These are phyloP conservation scores for Strigamia transsilvanica DNA, from an alignment of 2,888 invertebrate species.

Conservation along the genomic window DNA sequence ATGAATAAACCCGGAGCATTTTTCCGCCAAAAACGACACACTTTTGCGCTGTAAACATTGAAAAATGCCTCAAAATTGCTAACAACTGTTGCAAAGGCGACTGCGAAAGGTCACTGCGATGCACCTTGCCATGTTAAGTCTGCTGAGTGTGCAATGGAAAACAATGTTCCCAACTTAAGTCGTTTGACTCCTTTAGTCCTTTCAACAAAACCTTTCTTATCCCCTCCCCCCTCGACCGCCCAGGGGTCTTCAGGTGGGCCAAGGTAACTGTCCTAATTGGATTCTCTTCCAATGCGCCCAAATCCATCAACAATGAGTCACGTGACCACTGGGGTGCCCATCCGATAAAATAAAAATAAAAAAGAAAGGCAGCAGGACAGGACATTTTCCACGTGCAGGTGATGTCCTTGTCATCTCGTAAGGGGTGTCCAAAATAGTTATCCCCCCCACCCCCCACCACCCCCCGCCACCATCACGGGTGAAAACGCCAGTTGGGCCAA, in stretches of 20 bases:
- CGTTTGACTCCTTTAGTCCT: conserved; percentile 17
- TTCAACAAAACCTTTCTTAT: background rate
- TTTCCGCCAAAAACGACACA: too few relatives aligned
- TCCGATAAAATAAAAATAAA: background rate
- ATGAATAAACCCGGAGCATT: too few relatives aligned
- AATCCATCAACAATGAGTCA: conserved; percentile 41
- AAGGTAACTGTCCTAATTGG: conserved; percentile 35
- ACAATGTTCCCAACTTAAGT: background rate
- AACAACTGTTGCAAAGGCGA: too few relatives aligned
- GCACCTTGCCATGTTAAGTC: background rate
- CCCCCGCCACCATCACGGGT: background rate
- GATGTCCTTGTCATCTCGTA: conserved; percentile 31
- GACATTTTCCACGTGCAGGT: conserved; percentile 46
- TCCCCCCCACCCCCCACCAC: background rate
- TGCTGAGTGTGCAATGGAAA: background rate
- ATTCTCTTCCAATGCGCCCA: conserved; percentile 41
- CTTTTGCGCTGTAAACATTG: too few relatives aligned
- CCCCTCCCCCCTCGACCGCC: conserved; percentile 5
- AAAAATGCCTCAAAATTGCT: too few relatives aligned
- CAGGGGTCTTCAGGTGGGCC: conserved; percentile 39
- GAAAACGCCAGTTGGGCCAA: conserved; percentile 29
- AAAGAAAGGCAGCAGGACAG: conserved; percentile 26
- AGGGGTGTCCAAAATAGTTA: background rate
- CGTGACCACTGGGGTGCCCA: background rate
- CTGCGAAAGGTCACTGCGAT: background rate